Evolutionary conservation across 53 echinoderm and acorn worm genomes (phyloP).

Genomic region (Crossaster papposus): DNA sequence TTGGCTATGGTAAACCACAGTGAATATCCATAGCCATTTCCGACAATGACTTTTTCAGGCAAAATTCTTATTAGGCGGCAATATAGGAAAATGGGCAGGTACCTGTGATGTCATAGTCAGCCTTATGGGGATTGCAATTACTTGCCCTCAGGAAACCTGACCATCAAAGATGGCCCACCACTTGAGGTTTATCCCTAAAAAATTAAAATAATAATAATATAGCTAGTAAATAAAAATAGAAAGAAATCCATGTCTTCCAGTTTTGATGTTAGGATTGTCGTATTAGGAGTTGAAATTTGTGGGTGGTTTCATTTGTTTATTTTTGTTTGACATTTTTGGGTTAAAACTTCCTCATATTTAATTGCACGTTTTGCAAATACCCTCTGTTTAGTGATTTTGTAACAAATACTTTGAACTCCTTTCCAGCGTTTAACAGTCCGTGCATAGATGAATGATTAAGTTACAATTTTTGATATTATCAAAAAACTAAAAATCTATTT

Average conservation of each 20-base stretch:
- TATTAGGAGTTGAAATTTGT: not conserved
- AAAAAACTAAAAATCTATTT: too few species aligned
- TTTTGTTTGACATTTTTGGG: not conserved
- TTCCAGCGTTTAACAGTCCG: not conserved
- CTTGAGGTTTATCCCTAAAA: not conserved
- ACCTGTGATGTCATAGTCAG: conserved; percentile 26
- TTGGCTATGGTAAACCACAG: too few species aligned
- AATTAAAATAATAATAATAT: not conserved
- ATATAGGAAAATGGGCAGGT: not conserved
- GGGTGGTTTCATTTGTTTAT: conserved; percentile 36
- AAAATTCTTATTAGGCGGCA: not conserved
- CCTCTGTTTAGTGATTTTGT: not conserved
- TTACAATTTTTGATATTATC: too few species aligned
- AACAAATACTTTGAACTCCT: not conserved
- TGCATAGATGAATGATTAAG: not conserved
- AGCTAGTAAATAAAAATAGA: not conserved
- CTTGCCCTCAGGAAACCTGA: not conserved
- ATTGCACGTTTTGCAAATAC: conserved; percentile 11
- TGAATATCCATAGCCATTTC: too few species aligned
- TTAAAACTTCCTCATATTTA: conserved; percentile 10
- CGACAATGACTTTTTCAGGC: too few species aligned
- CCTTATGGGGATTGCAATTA: not conserved
- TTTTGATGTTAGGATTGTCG: conserved; percentile 56
- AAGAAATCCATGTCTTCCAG: conserved; percentile 55
- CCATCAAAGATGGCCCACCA: conserved; percentile 15